Evolutionary conservation across 2,797 vertebrate species (phyloP), one percentile per base, ranked within the genome.

Genomic region (Acipenser oxyrinchus): DNA sequence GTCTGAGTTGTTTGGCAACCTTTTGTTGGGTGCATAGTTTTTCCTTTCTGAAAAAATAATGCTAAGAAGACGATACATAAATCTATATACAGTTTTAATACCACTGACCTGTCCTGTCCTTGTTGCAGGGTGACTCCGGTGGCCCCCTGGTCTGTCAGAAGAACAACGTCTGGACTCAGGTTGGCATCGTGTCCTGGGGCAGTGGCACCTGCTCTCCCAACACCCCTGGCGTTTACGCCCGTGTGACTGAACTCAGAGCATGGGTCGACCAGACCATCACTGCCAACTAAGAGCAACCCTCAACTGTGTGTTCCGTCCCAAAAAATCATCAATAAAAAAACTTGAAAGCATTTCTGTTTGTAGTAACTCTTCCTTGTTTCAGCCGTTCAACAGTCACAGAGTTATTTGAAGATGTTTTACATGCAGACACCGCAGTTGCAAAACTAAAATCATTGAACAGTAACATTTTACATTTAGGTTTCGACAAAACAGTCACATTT

Each of bases 141-240:
- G 91, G 93, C 48, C 92, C 91, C 49, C 83, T 94, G 79, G 90
- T 93, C 73, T 93, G 91, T 63, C 51, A 92, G 84, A 85, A 86
- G 68, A 63, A 65, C 0, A 76, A 79, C 1, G 74, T 70, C 72
- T 94, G 93, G 92, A 92, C 82, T 11, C 79, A 93, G 80, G 90
- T 91, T 18, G 91, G 92, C 66, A 91, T 93, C 0, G 88, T 93
- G 65, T 94, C 92, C 64, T 92, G 91, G 91, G 92, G 93, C 62
- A 93, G 89, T 15, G 65, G 80, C 69, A 77, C 3, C 53, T 93
- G 92, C 70, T 71, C 78, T 7, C 18, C 84, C 10, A 7, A 66
- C 0, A 70, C 10, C 0, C 91, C 90, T 0, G 84, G 58, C 0
- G 88, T 93, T 53, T 92, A 93, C 0, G 74, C 89, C 52, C 88